Evolutionary conservation across 2,113 vertebrate species (phyloP), one percentile per base, ranked within the genome.

Genomic region (Callospermophilus lateralis): DNA sequence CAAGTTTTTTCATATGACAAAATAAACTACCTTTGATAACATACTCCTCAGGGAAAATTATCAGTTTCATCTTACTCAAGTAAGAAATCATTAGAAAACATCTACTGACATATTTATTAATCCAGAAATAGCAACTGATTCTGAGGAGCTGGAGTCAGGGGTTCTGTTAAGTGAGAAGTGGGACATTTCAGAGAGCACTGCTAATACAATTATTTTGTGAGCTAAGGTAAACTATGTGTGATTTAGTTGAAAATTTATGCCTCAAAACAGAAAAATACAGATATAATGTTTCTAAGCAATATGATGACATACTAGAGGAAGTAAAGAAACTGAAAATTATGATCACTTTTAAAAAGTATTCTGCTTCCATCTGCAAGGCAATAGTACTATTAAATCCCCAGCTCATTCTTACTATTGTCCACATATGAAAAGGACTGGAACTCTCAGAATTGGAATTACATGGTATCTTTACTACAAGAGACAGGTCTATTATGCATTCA

Each of bases 171-270:
- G 11, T 28, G 53, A 80, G 42, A 65, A 58, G 32, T 19, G 12
- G 34, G 12, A 10, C 2, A 32, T 2, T 45, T 37, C 22, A 30
- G 61, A 24, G 16, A 8, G n/a, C 1, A 24, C 0, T 7, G 45
- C 22, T 1, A 6, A 63, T 8, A 17, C 8, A 28, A 7, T 12
- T 13, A 55, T 22, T 83, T 4, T n/a, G 5, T 28, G 58, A 76
- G 17, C 45, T 16, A 74, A 80, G 78, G 61, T 4, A 34, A 61
- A 84, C 32, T 58, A 15, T 0, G 1, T 72, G 76, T 65, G 34
- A 77, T 12, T 16, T 32, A 42, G 48, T 4, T 34, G 80, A 37
- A 92, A 65, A 80, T 67, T 0, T 55, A 48, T 90, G 34, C 45
- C 63, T 51, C 70, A 58, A 13, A 30, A 15, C 7, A 7, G 55